Evolutionary conservation across 2,888 invertebrate genomes (phyloP).

Genomic region (Chorisops tibialis): DNA sequence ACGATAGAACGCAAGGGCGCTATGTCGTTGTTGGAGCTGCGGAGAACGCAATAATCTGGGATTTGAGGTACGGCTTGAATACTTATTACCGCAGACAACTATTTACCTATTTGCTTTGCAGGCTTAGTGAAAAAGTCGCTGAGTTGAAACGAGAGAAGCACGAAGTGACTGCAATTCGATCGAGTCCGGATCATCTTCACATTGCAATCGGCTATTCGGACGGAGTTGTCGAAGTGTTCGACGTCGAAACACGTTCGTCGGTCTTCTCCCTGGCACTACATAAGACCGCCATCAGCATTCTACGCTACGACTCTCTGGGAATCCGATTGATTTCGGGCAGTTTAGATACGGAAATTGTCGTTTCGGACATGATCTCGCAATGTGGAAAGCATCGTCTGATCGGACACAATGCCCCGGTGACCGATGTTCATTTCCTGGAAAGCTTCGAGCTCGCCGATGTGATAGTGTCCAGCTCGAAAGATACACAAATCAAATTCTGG

Average conservation of each 20-base stretch:
- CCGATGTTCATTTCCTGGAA: slow-evolving; percentile 72
- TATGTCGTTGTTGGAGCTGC: slow-evolving; percentile 89
- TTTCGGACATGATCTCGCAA: slow-evolving; percentile 93
- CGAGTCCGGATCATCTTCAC: slow-evolving; percentile 71
- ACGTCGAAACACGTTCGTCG: slow-evolving; percentile 68
- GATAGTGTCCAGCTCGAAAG: slow-evolving; percentile 82
- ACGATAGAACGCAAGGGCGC: slow-evolving; percentile 74
- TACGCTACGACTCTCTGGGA: slow-evolving; percentile 80
- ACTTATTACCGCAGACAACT: background rate
- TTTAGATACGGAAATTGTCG: slow-evolving; percentile 87
- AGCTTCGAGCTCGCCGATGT: slow-evolving; percentile 55
- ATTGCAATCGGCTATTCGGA: slow-evolving; percentile 91
- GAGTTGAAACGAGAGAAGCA: slow-evolving; percentile 77
- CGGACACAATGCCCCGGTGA: slow-evolving; percentile 89
- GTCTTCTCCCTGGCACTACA: slow-evolving; percentile 76
- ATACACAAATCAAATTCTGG: slow-evolving; percentile 96
- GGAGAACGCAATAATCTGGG: slow-evolving; percentile 93
- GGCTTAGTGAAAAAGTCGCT: slow-evolving; percentile 61
- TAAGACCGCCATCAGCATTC: slow-evolving; percentile 73
- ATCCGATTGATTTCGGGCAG: slow-evolving; percentile 82
- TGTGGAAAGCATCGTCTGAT: slow-evolving; percentile 82
- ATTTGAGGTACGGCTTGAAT: slow-evolving; percentile 69
- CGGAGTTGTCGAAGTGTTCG: slow-evolving; percentile 81
- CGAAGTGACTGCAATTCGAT: slow-evolving; percentile 71
- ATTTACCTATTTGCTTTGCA: slow-evolving; percentile 32